Conservation (phyloP, 30 jellyfish, hydroid and myxozoan species). For the Pelagia noctiluca region DNA sequence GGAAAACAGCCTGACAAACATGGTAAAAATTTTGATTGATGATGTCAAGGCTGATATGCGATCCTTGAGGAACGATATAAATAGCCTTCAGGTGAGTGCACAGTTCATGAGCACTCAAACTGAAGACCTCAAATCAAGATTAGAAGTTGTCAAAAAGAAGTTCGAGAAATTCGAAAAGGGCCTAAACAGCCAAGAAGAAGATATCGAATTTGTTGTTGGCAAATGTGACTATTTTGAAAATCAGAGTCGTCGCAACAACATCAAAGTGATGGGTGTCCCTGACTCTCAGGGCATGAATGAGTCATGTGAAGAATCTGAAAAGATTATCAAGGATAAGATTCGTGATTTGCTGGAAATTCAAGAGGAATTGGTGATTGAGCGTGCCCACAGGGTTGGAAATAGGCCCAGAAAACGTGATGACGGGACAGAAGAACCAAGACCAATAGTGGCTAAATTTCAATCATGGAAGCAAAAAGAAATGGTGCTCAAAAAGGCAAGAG, state of each 20-base stretch:
- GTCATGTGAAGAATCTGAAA: conserved; percentile 39
- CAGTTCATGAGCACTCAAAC: conserved; percentile 47
- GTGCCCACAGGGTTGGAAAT: conserved; percentile 44
- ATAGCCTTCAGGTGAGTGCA: conserved; percentile 20
- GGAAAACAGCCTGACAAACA: background rate
- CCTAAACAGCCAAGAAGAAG: conserved; percentile 47
- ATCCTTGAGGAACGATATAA: conserved; percentile 8
- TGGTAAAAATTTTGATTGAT: conserved; percentile 30
- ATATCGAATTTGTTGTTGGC: conserved; percentile 32
- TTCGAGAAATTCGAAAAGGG: conserved; percentile 33
- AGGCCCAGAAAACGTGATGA: conserved; percentile 48
- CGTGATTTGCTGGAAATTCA: conserved; percentile 15
- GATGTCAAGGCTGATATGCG: conserved; percentile 45
- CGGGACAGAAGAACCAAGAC: conserved; percentile 50
- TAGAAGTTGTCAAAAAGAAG: conserved; percentile 23
- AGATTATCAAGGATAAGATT: conserved; percentile 37
- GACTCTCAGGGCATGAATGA: conserved; percentile 36
- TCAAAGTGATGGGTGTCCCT: conserved; percentile 25
- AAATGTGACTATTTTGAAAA: conserved; percentile 31
- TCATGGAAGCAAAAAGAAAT: conserved; percentile 54
- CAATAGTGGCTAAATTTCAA: conserved; percentile 31
- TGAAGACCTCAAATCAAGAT: conserved; percentile 34
- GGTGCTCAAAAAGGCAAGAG: conserved; percentile 48
- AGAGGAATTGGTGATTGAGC: conserved; percentile 41
- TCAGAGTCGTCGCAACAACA: conserved; percentile 40